phyloP scores from a whole-genome alignment of 2,888 invertebrate genomes.

The Hoplodrina ambigua region DNA sequence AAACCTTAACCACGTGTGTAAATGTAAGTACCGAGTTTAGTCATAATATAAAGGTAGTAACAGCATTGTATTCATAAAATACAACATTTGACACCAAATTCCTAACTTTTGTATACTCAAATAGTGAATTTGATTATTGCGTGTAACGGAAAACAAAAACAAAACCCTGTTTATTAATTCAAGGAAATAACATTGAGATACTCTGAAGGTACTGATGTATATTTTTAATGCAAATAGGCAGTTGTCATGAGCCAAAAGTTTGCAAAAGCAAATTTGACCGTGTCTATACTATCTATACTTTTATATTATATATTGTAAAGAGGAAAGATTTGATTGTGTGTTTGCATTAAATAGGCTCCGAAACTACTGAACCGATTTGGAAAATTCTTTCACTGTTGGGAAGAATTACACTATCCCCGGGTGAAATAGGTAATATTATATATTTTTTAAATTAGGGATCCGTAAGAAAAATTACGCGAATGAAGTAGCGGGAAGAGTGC shows the following conservation, averaged over 20 bases:
- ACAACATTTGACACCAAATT: slow-evolving; percentile 2
- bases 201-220: background rate
- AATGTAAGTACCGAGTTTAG: slow-evolving; percentile 26
- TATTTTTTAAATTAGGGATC: too few relatives aligned
- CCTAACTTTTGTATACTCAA: slow-evolving; percentile 2
- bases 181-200: slow-evolving; percentile 12
- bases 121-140: slow-evolving; percentile 12
- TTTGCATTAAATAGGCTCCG: too few relatives aligned
- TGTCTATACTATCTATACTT: too few relatives aligned
- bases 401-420: too few relatives aligned
- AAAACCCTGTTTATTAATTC: slow-evolving; percentile 13
- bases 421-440: too few relatives aligned
- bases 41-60: slow-evolving; percentile 11
- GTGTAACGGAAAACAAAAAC: background rate
- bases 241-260: slow-evolving; percentile 1
- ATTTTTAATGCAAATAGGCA: slow-evolving; percentile 27
- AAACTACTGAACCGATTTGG: background rate
- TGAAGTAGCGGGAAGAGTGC: too few relatives aligned
- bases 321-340: too few relatives aligned
- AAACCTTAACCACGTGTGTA: slow-evolving; percentile 16
- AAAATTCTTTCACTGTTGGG: too few relatives aligned
- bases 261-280: background rate
- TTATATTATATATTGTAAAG: too few relatives aligned
- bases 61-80: slow-evolving; percentile 9
- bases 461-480: too few relatives aligned